Base-by-base conservation (phyloP, 2,113 vertebrate genomes). In the Tylochromis polylepis region DNA sequence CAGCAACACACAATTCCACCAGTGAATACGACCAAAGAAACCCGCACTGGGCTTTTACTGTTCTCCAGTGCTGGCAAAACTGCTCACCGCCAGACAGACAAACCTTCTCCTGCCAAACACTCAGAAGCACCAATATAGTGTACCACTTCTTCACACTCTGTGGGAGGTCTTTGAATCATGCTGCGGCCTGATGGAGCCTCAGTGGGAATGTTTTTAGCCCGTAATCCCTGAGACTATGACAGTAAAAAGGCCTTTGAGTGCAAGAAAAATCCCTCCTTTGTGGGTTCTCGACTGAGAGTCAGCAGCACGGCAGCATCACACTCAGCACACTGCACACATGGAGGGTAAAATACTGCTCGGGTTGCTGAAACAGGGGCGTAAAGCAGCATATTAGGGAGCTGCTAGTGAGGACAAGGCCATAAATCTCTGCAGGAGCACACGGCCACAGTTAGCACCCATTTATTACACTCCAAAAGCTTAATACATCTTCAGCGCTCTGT, bases 101-200 rank as follows among this genome's bases (percentile, higher is more conserved):
- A 24, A 90, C 16, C 8, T 77, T 81, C 82, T 38, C 14, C 57
- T 62, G 81, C 60, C 87, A 86, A 62, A 81, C 83, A 49, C 43
- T 67, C 81, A 87, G 9, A 85, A 62, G 59, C 36, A 56, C 60
- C 79, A 59, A 49, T 49, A 90, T 89, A 89, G 62, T 83, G 2
- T 65, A 78, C 29, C 60, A 57, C 72, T 88, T 93, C 90, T 90
- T 92, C 89, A 85, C 59, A 31, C 87, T 86, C 79, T 18, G 83
- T 92, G 86, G 90, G 93, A 87, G 91, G 92, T 92, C 91, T 92
- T 60, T 88, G 89, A 91, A 84, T 89, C 83, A 11, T 81, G 81
- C 79, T 67, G 82, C 7, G 3, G 86, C 82, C 87, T 79, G 87
- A 85, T 85, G 83, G 88, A 85, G 85, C 81, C 65, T 81, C 80